These are phyloP conservation scores for Harpagus bidentatus DNA, from an alignment of 2,113 vertebrate species.

Conservation along the genomic window DNA sequence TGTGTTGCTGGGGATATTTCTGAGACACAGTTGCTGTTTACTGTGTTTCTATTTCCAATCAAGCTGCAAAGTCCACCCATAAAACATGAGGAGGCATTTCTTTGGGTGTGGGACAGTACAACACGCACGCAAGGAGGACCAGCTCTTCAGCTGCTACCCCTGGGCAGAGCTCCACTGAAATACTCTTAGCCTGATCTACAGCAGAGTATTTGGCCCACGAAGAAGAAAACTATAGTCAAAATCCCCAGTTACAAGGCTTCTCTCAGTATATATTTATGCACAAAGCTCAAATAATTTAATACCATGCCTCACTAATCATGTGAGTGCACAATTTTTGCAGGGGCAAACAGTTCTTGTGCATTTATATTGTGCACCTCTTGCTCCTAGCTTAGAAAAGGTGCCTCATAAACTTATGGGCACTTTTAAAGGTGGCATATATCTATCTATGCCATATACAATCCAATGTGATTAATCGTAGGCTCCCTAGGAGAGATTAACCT, in stretches of 20 bases:
- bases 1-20: constrained; percentile 41
- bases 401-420: neutral
- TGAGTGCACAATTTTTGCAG: constrained; percentile 49
- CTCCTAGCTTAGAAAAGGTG: neutral
- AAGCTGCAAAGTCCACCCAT: constrained; percentile 32
- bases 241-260: neutral
- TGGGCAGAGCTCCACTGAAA: neutral
- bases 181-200: neutral
- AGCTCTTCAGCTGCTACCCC: neutral
- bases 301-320: constrained; percentile 32
- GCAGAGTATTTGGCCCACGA: neutral
- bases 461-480: neutral
- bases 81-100: constrained; percentile 35
- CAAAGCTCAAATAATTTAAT: constrained; percentile 58
- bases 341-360: neutral
- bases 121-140: neutral
- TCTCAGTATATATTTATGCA: constrained; percentile 34
- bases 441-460: neutral
- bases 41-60: constrained; percentile 42
- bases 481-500: neutral
- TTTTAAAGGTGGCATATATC: neutral
- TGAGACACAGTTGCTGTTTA: constrained; percentile 49
- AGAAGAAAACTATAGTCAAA: neutral
- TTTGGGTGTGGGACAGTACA: constrained; percentile 1
- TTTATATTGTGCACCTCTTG: neutral